These are phyloP conservation scores for Podotricha telesiphe DNA, from an alignment of 2,888 invertebrate genomes.

Conservation along the genomic window DNA sequence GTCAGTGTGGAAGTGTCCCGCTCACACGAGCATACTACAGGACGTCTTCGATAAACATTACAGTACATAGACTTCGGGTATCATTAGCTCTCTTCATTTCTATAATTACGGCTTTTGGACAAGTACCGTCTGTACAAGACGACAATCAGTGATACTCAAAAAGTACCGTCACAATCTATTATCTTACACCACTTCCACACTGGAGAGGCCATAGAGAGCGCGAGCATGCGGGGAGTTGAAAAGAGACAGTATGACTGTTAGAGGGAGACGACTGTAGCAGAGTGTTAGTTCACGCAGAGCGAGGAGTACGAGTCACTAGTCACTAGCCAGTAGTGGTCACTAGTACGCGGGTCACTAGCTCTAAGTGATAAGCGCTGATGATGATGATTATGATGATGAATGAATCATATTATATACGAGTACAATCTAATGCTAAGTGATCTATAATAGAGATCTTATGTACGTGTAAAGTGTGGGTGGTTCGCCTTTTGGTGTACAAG, in stretches of 20 bases:
- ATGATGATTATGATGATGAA: slow-evolving; percentile 12
- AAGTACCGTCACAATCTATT: too few relatives aligned
- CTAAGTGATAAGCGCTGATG: background rate
- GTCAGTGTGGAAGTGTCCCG: background rate
- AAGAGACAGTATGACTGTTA: background rate
- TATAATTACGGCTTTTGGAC: too few relatives aligned
- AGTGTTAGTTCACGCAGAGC: background rate
- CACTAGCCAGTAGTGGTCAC: background rate
- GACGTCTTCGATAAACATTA: background rate
- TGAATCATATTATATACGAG: background rate
- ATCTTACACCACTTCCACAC: background rate
- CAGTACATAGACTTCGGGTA: background rate
- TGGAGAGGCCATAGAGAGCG: background rate
- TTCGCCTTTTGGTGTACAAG: background rate
- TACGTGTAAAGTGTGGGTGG: too few relatives aligned
- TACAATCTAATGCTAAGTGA: background rate
- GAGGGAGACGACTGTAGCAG: too few relatives aligned
- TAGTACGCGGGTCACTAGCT: slow-evolving; percentile 3
- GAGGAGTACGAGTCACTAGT: background rate
- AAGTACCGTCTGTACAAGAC: too few relatives aligned
- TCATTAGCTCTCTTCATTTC: background rate
- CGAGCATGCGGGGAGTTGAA: background rate
- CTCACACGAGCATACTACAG: background rate
- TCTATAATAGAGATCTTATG: background rate
- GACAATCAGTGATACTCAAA: too few relatives aligned